Evolutionary conservation across 2,797 vertebrate genomes (phyloP).

Genomic region (Labroides dimidiatus): DNA sequence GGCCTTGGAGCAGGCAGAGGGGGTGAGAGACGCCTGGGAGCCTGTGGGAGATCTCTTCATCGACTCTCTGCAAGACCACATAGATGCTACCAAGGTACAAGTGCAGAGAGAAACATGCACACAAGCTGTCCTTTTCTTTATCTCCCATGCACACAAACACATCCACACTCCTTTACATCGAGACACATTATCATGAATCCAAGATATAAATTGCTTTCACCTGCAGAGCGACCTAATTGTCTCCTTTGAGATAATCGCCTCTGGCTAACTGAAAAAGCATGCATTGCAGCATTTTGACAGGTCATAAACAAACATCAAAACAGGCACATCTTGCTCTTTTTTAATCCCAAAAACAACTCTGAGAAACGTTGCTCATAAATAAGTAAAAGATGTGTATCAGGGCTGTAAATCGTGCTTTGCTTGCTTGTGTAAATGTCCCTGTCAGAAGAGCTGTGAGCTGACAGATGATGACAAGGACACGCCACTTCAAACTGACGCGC

Average conservation of each 20-base stretch:
- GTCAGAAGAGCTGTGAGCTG: constrained; percentile 44
- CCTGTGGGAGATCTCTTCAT: constrained; percentile 98
- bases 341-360: constrained; percentile 5
- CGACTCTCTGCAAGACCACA: constrained; percentile 96
- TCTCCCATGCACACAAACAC: constrained; percentile 1
- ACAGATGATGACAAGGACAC: constrained; percentile 57
- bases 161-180: background rate
- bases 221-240: constrained; percentile 44
- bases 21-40: constrained; percentile 93
- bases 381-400: constrained; percentile 25
- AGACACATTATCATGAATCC: constrained; percentile 21
- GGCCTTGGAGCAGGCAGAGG: constrained; percentile 92
- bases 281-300: constrained; percentile 26
- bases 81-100: constrained; percentile 94
- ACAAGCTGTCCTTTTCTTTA: background rate
- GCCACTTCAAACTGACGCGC: constrained; percentile 44
- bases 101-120: background rate
- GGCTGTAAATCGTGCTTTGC: constrained; percentile 47
- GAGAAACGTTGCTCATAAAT: constrained; percentile 33
- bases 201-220: constrained; percentile 33
- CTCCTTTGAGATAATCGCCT: constrained; percentile 44
- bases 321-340: constrained; percentile 1
- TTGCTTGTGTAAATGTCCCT: constrained; percentile 14
- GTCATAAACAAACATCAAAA: constrained; percentile 56
- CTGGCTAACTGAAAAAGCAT: constrained; percentile 14